phyloP scores from a whole-genome alignment of 2,888 invertebrate genomes.

The Ennomos fuscantarius region DNA sequence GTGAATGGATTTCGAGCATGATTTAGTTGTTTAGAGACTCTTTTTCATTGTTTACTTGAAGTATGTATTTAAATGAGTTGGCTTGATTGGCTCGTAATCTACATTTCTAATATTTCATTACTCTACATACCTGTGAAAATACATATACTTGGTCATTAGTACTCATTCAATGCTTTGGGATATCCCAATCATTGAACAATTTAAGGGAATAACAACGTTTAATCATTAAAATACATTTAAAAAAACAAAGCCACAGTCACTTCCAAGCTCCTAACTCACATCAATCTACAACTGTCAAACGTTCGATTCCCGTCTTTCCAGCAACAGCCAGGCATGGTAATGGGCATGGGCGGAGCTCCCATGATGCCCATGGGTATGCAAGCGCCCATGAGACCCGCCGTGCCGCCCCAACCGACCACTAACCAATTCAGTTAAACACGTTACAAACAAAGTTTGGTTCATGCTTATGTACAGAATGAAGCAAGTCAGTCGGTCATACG shows the following conservation, averaged over 20 bases:
- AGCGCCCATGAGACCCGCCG: conserved; percentile 71
- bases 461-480: conserved; percentile 37
- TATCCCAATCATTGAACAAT: neutral
- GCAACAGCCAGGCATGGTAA: conserved; percentile 82
- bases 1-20: conserved; percentile 17
- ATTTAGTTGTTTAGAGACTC: conserved; percentile 25
- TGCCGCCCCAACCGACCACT: conserved; percentile 70
- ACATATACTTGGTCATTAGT: no score
- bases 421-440: conserved; percentile 79
- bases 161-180: neutral
- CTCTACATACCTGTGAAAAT: no score
- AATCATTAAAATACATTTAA: no score
- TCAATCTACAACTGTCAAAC: neutral
- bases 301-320: conserved; percentile 46
- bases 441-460: conserved; percentile 42
- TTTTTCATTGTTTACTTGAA: conserved; percentile 5
- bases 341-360: conserved; percentile 72
- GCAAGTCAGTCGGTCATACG: conserved; percentile 19
- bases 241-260: no score
- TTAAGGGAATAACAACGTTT: no score
- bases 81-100: conserved; percentile 9
- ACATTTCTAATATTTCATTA: neutral
- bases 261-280: no score
- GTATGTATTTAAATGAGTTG: conserved; percentile 2
- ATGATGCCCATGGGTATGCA: conserved; percentile 73